Evolutionary conservation across 2,113 vertebrate genomes (phyloP).

Genomic region (Atrichornis clamosus): DNA sequence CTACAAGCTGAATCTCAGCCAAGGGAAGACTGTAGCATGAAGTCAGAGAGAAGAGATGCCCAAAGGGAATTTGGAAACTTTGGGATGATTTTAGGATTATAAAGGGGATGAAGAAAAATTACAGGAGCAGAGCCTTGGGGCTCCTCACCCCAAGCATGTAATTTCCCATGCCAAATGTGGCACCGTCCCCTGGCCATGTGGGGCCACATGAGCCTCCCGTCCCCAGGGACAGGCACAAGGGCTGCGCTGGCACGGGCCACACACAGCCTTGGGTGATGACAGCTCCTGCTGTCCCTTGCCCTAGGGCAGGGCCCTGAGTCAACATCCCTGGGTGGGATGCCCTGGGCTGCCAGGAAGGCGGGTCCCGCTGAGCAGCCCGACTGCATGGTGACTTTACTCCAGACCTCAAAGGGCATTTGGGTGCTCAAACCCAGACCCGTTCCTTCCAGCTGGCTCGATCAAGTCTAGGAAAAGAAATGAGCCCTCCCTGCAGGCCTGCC

Average conservation of each 20-base stretch:
- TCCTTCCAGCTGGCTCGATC: background rate
- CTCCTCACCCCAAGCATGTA: background rate
- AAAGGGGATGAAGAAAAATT: background rate
- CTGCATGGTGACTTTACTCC: background rate
- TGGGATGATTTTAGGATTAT: background rate
- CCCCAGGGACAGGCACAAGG: background rate
- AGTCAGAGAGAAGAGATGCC: background rate
- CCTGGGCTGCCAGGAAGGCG: background rate
- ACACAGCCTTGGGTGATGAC: background rate
- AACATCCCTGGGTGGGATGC: background rate
- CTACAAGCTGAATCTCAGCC: background rate
- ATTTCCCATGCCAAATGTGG: background rate
- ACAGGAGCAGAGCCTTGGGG: background rate
- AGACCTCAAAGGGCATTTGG: background rate
- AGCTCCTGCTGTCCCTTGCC: background rate
- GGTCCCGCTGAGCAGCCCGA: background rate
- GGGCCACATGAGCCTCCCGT: rapidly evolving
- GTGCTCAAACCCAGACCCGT: background rate
- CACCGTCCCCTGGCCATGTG: rapidly evolving
- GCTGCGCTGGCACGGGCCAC: background rate
- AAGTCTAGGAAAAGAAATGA: background rate
- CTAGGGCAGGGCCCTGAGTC: background rate
- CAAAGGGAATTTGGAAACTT: background rate
- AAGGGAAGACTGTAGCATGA: background rate
- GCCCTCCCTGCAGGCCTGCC: conserved; percentile 13